Base-by-base conservation (phyloP, 1,140 invertebrate genomes). In the Dicyema japonicum region DNA sequence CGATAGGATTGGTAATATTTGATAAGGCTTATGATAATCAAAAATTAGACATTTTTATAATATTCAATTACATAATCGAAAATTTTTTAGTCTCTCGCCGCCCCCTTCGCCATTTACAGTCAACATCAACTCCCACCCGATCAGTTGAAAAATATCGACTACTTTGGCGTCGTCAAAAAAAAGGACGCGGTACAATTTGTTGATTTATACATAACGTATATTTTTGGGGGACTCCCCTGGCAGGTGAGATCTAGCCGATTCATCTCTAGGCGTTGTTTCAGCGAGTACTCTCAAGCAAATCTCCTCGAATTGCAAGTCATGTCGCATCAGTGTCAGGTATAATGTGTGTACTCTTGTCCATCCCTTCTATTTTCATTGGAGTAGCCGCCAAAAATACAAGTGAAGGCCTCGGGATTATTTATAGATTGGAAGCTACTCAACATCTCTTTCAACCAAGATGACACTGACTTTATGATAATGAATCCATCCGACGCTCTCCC, bases 151-250 rank as follows among this genome's bases (percentile, higher is more conserved):
- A 7, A 68, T 72, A n/a, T 36, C 40, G 34, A 45, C 41, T 90
- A 76, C 76, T 67, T 88, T 25, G 75, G 76, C 0, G 46, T 57
- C 7, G 53, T 90, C 3, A 59, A 66, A 5, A 46, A 62, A 0
- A 48, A 60, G 4, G 64, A 71, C 30, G 63, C 67, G 22, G 72
- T 69, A 43, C 62, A 60, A 26, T 94, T 88, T 45, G 41, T 78
- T 13, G 85, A 94, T 54, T 67, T 71, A 34, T 74, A 69, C 14
- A 54, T 94, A 27, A 57, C 94, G 24, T 58, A 92, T 5, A 60
- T 88, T 22, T 85, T 90, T 40, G 85, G 85, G 5, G 85, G 85
- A 15, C 90, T 94, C 38, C 85, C 85, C 0, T 94, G 85, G 85
- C 75, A 82, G 62, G 66, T 67, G n/a, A 32, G 18, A n/a, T 33